Base-by-base conservation (phyloP, 1,140 invertebrate species). In the Drosophila subpulchrella region DNA sequence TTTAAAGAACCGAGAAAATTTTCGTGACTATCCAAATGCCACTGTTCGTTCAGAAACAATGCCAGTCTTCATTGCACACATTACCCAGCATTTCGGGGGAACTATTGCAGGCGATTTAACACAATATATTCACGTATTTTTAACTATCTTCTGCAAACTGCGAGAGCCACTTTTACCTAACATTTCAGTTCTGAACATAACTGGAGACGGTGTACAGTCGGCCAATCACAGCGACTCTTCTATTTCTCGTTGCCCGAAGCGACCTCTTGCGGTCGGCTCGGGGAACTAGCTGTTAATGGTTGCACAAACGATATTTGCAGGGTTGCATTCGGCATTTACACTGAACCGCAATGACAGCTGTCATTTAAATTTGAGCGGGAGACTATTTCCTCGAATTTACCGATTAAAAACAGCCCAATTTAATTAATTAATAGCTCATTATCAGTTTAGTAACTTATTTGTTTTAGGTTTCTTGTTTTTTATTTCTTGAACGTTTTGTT, bases 1-100 rank as follows among this genome's bases (percentile, higher is more conserved):
- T 89, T 89, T 89, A 88, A 78, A 81, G 78, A 80, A 58, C 48
- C 20, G 70, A 75, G 70, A 88, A 89, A 84, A 81, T 84, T 84
- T 74, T 44, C 36, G 50, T 10, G 13, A 10, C 30, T 48, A 47
- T 13, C 38, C 53, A 47, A 67, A 51, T 24, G 42, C 39, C 32
- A n/a, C 34, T 36, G n/a, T 67, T 48, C 30, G 15, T 38, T 54
- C 36, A 74, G 41, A 42, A 60, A 59, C 32, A 53, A 63, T 36
- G 53, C 57, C 41, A 50, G 27, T 47, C 30, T 67, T 15, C 7
- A 67, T 17, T 55, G 42, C 53, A 66, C 48, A 47, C 58, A 55
- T 80, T 89, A 76, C 50, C 63, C 41, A 15, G 48, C 50, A 71
- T 71, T 62, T 78, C 72, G 59, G 73, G 73, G 30, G 55, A 80